These are phyloP conservation scores for Felis chaus DNA, from an alignment of 2,113 vertebrate species.

Conservation along the genomic window DNA sequence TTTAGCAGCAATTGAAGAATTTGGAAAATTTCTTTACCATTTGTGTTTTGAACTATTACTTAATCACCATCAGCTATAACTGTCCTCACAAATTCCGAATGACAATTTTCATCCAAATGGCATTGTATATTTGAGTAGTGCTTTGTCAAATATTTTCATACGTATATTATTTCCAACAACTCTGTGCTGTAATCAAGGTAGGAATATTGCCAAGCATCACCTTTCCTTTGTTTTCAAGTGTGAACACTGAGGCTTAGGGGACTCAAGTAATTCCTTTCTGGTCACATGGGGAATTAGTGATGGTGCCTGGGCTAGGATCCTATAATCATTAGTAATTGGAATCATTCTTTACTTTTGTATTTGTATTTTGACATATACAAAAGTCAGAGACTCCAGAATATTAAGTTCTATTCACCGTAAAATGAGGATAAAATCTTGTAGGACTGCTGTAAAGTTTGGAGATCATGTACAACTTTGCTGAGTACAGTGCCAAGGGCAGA, in stretches of 20 bases:
- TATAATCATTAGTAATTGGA: neutral
- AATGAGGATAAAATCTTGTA: neutral
- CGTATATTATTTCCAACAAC: neutral
- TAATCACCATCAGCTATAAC: neutral
- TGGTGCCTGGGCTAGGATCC: neutral
- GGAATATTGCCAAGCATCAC: neutral
- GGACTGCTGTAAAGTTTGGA: neutral
- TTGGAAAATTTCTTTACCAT: neutral
- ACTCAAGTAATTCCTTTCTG: neutral
- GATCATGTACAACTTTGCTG: neutral
- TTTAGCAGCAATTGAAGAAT: neutral
- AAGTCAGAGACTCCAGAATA: neutral
- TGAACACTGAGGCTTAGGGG: neutral
- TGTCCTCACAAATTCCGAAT: neutral
- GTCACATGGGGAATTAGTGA: neutral
- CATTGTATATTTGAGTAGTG: neutral
- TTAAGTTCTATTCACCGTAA: neutral
- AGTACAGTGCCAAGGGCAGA: neutral
- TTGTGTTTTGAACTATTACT: neutral
- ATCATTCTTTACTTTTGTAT: conserved; percentile 3
- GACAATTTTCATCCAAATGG: neutral
- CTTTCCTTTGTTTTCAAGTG: conserved; percentile 2
- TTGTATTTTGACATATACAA: neutral
- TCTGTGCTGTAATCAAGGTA: neutral
- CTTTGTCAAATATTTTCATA: neutral